Percentiles rank a stretch among this genome's conserved stretches.
phyloP scores from a whole-genome alignment of 2,888 invertebrate genomes.

The Zaprionus bogoriensis region DNA sequence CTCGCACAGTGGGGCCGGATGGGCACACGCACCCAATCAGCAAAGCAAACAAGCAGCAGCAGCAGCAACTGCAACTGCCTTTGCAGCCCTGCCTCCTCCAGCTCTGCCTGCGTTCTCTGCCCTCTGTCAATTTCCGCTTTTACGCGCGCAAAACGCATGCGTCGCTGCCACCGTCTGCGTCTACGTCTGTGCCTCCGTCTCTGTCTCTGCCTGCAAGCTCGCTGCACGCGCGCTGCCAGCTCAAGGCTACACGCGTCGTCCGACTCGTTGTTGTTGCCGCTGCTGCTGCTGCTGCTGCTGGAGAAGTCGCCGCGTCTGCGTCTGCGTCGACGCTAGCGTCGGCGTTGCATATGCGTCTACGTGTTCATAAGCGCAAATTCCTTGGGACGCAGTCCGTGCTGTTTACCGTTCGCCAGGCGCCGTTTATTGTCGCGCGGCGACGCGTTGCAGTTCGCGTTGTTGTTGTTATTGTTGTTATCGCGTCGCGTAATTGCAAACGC shows the following conservation, averaged over 20 bases:
- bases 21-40: constrained; percentile 23
- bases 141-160: constrained; percentile 37
- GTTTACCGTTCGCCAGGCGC: constrained; percentile 33
- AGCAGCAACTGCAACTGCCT: constrained; percentile 15
- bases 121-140: constrained; percentile 20
- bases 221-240: constrained; percentile 19
- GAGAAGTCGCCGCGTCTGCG: constrained; percentile 15
- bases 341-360: constrained; percentile 47
- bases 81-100: not conserved
- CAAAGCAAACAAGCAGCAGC: constrained; percentile 27
- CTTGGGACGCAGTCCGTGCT: constrained; percentile 59
- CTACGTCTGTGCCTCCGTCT: constrained; percentile 11
- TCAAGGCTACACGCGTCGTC: constrained; percentile 54
- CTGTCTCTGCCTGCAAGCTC: not conserved
- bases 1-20: not conserved
- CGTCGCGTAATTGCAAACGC: constrained; percentile 1
- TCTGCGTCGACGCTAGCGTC: not conserved
- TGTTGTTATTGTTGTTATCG: constrained; percentile 12
- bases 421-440: constrained; percentile 20
- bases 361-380: constrained; percentile 70
- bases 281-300: constrained; percentile 2
- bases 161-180: constrained; percentile 30
- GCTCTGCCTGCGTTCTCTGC: not conserved
- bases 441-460: too few species aligned
- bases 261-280: constrained; percentile 11